Conservation (phyloP, 1,140 invertebrate species). For the Calephelis virginiensis region DNA sequence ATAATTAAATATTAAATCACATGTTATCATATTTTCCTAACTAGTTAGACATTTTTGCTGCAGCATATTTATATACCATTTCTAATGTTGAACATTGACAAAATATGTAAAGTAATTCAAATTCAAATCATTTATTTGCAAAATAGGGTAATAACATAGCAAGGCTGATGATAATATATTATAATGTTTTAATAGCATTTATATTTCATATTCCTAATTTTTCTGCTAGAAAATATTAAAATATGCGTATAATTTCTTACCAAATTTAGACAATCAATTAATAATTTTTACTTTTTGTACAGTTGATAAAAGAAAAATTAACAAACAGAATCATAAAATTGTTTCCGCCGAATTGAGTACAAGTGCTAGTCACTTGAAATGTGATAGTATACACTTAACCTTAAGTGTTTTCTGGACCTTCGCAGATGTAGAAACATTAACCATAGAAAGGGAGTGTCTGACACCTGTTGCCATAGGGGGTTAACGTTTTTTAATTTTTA, state of each 20-base stretch:
- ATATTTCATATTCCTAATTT: background rate
- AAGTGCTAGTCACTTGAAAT: background rate
- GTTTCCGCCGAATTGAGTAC: background rate
- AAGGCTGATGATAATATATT: constrained; percentile 14
- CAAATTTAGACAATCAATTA: background rate
- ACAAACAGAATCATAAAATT: background rate
- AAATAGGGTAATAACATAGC: constrained; percentile 11
- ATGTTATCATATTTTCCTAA: constrained; percentile 13
- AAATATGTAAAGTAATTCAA: constrained; percentile 9
- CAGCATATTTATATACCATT: background rate
- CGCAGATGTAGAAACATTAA: no score
- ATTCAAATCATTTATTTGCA: no score
- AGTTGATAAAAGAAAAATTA: background rate
- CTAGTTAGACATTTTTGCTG: constrained; percentile 15
- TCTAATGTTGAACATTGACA: constrained; percentile 1
- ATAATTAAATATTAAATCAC: background rate
- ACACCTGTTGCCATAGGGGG: no score
- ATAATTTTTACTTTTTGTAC: background rate
- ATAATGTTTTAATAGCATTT: constrained; percentile 13
- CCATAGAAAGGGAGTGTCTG: no score
- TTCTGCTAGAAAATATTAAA: background rate
- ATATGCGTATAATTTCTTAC: background rate
- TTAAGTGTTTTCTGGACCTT: no score
- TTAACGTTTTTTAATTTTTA: no score
- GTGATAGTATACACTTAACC: background rate